Percentiles rank a stretch among this genome's conserved stretches.
phyloP scores from a whole-genome alignment of 2,113 vertebrate species.

The Lycaon pictus region DNA sequence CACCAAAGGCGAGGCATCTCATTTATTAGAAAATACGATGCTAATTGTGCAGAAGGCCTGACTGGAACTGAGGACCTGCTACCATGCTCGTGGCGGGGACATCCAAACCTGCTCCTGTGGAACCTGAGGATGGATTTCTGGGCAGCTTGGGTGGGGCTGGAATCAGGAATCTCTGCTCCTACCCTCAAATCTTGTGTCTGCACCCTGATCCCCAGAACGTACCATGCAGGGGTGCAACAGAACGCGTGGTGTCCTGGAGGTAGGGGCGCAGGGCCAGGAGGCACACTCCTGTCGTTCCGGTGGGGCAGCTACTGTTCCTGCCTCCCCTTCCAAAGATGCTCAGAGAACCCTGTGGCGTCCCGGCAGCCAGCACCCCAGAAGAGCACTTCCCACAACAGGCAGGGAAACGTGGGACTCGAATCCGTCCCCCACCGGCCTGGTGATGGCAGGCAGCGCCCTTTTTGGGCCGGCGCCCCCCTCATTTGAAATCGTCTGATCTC shows the following conservation, averaged over 20 bases:
- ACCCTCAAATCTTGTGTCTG: not conserved
- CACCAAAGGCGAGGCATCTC: not conserved
- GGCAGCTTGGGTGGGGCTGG: not conserved
- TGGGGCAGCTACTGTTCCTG: not conserved
- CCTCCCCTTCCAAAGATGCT: not conserved
- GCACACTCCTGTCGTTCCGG: not conserved
- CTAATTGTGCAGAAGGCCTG: not conserved
- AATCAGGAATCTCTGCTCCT: not conserved
- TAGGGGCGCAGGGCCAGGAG: not conserved
- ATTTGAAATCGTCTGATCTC: rapidly evolving
- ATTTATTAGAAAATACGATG: not conserved
- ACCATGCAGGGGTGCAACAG: not conserved
- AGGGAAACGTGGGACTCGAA: not conserved
- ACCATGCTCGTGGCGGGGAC: rapidly evolving
- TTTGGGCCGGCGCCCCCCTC: rapidly evolving
- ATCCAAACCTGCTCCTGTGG: not conserved
- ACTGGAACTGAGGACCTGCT: not conserved
- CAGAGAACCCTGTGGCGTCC: no score
- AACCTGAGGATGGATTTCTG: not conserved
- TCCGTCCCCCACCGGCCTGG: rapidly evolving
- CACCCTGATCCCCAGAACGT: not conserved
- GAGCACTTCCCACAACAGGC: not conserved
- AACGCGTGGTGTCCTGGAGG: rapidly evolving
- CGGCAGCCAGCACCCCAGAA: not conserved
- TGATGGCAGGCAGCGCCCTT: not conserved